Conservation (phyloP, 2,797 vertebrate genomes). For the Odontamblyopus lacepedii region DNA sequence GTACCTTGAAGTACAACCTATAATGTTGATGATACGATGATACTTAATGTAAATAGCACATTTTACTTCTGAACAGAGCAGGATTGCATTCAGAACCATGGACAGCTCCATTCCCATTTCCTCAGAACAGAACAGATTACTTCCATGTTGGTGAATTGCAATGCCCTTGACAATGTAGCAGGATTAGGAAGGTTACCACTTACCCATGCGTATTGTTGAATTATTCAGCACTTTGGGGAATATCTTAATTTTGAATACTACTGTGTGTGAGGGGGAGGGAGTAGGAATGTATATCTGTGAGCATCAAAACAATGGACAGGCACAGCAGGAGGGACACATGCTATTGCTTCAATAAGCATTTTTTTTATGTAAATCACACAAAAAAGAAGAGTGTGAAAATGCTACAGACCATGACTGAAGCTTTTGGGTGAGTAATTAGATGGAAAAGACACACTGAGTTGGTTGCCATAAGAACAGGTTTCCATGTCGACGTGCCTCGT, state of each 20-base stretch:
- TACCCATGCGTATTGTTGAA: conserved; percentile 11
- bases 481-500: conserved; percentile 7
- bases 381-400: neutral
- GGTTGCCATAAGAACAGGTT: conserved; percentile 9
- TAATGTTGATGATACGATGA: neutral
- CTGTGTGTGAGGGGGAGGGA: conserved; percentile 1
- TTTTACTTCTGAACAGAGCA: neutral
- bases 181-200: neutral
- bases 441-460: conserved; percentile 7
- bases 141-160: too few relatives aligned
- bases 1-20: neutral
- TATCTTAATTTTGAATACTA: conserved; percentile 5
- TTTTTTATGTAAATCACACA: conserved; percentile 7
- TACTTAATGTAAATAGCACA: too few relatives aligned
- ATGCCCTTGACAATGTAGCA: neutral
- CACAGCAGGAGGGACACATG: neutral
- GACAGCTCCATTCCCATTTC: neutral
- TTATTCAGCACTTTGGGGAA: conserved; percentile 1
- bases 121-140: neutral
- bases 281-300: neutral
- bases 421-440: conserved; percentile 2
- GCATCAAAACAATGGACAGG: neutral
- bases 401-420: conserved; percentile 5
- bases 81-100: neutral
- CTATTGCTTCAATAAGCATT: neutral